Conservation (phyloP, 2,113 vertebrate genomes). For the Cervus canadensis region DNA sequence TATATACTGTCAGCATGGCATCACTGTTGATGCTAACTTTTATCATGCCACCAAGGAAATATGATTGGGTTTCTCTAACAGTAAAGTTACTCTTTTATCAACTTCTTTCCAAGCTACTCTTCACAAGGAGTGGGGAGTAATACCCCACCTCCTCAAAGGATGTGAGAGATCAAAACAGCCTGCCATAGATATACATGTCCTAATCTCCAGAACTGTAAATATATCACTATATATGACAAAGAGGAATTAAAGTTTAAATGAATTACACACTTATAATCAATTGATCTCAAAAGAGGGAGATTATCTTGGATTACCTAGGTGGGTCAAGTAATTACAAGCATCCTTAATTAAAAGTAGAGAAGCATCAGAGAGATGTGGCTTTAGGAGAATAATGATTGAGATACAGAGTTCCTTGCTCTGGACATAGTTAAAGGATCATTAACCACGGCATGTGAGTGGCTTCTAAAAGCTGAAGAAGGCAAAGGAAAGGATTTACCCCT, state of each 20-base stretch:
- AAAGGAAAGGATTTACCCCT: background rate
- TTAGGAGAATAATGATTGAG: background rate
- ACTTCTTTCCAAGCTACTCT: background rate
- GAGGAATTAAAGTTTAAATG: background rate
- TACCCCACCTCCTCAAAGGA: background rate
- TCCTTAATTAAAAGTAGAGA: background rate
- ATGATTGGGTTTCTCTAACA: background rate
- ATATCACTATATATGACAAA: background rate
- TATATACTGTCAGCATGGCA: background rate
- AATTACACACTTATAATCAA: background rate
- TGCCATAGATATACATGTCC: background rate
- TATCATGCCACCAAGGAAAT: background rate
- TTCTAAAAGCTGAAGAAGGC: background rate
- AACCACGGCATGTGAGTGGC: background rate
- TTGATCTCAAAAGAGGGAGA: background rate
- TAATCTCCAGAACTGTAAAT: background rate
- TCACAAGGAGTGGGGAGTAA: background rate
- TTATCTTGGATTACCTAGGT: background rate
- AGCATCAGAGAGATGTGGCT: background rate
- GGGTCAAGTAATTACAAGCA: background rate
- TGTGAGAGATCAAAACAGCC: background rate
- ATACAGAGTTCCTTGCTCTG: background rate
- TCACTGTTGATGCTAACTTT: background rate
- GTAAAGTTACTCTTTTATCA: background rate
- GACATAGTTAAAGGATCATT: background rate